Evolutionary conservation across 2,113 vertebrate genomes (phyloP).

Genomic region (Myxocyprinus asiaticus): DNA sequence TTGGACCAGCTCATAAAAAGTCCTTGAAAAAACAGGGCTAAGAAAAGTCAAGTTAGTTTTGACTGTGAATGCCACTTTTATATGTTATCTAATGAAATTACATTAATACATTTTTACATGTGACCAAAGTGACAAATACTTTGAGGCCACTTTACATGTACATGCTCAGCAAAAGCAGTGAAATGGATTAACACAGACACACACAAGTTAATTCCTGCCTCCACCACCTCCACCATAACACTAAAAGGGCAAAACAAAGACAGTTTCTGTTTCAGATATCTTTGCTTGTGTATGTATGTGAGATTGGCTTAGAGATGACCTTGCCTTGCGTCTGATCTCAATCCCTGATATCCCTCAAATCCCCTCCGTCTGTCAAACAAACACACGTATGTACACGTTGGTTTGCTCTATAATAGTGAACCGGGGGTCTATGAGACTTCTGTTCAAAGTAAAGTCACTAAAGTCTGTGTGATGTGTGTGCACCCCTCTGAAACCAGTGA

Average conservation of each 20-base stretch:
- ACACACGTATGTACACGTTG: not conserved
- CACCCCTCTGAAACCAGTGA: too few species aligned
- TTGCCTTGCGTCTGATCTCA: slow-evolving; percentile 67
- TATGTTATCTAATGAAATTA: too few species aligned
- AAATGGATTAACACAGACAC: slow-evolving; percentile 51
- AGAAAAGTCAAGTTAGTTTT: too few species aligned
- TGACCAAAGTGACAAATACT: slow-evolving; percentile 29
- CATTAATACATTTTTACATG: too few species aligned
- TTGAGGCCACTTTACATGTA: too few species aligned
- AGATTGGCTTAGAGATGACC: slow-evolving; percentile 19
- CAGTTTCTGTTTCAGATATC: slow-evolving; percentile 38
- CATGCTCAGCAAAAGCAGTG: slow-evolving; percentile 19
- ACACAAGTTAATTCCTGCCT: slow-evolving; percentile 64
- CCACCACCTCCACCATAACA: slow-evolving; percentile 55
- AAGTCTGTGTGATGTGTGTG: too few species aligned
- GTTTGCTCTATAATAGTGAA: not conserved
- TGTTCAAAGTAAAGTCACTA: too few species aligned
- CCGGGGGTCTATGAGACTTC: too few species aligned
- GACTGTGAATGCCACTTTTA: too few species aligned
- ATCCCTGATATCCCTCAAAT: not conserved
- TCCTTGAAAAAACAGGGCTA: too few species aligned
- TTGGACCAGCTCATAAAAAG: too few species aligned
- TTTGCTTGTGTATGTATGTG: slow-evolving; percentile 5
- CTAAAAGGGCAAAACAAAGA: slow-evolving; percentile 61
- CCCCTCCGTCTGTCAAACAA: not conserved